Base-by-base conservation (phyloP, 2,888 invertebrate genomes). In the Scaptomyza polygonia region DNA sequence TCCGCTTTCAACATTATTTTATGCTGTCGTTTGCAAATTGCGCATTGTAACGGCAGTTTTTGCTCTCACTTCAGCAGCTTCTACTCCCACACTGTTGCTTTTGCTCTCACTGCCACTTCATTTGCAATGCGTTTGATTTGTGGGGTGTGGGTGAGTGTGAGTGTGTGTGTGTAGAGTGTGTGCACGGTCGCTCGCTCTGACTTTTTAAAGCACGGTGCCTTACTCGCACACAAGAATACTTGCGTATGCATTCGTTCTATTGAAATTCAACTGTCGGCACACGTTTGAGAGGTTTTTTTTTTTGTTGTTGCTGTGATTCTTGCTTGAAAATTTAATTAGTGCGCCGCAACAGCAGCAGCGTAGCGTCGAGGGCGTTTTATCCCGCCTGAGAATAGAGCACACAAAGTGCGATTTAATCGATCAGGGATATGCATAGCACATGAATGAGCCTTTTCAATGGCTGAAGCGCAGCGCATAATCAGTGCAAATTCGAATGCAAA, bases 371-470 rank as follows among this genome's bases (percentile, higher is more conserved):
- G 65, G 63, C 65, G 45, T 64, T 48, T 39, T 42, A 43, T 44
- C 39, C 69, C 74, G 69, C 67, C 66, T 59, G 62, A 55, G 77
- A 65, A 63, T 61, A 67, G 43, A 36, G 61, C 63, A 67, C 64
- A 79, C 64, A 81, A 82, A 70, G 73, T 62, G 65, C 65, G 55
- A 65, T 74, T 72, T 80, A 76, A 84, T 82, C 81, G 84, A 84
- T 84, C 49, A 61, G 77, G 75, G 77, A 61, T 36, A 70, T 64
- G 39, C 47, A 58, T n/a, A n/a, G n/a, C n/a, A 48, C 48, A 67
- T 56, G 56, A 47, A 54, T 70, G 16, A 14, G 42, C 42, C 45
- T 43, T 29, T 61, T 53, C 57, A 54, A 55, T 42, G 51, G 44
- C 51, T 58, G 21, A 3, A 44, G 47, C 43, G 32, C 54, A 34